Evolutionary conservation across 2,113 vertebrate genomes (phyloP), one percentile per base, ranked within the genome.

Genomic region (Datnioides undecimradiatus): DNA sequence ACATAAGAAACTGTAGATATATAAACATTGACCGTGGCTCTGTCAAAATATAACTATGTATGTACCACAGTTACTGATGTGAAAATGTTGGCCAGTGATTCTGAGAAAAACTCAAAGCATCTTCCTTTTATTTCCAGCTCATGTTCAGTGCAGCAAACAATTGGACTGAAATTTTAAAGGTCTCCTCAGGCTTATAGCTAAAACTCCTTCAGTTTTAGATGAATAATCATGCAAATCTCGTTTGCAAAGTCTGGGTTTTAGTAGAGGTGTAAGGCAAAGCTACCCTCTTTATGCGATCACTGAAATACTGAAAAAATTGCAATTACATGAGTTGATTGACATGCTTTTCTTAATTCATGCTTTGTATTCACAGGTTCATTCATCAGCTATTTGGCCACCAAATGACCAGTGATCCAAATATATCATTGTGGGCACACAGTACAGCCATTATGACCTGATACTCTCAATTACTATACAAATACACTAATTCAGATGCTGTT

Each of bases 1-100:
- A 71, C 41, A 65, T 65, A 45, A 60, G 77, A 76, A 73, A 79
- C 55, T 60, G 48, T 36, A 64, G 48, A 57, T n/a, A 72, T 60
- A 70, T 73, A 82, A 75, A 68, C 57, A 70, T 6, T 23, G 65
- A 75, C 73, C 29, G 41, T 25, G 43, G n/a, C 46, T 83, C 49
- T 63, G 45, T 54, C 65, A 49, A 34, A 62, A 38, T 71, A 31
- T 51, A 34, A 74, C 27, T 71, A 63, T 41, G 49, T 34, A n/a
- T 55, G 59, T 67, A 58, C 16, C 40, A 46, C 16, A 57, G 82
- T 64, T 70, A 69, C 43, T 86, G 34, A 75, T 63, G 43, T 68
- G 55, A 52, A 65, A 79, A 82, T 73, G 57, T 65, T 72, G 41
- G 54, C 21, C 34, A 27, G 33, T 11, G 25, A 64, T 54, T 75